These are phyloP conservation scores for Sandelia bainsii DNA, from an alignment of 2,797 vertebrate genomes.

Conservation along the genomic window DNA sequence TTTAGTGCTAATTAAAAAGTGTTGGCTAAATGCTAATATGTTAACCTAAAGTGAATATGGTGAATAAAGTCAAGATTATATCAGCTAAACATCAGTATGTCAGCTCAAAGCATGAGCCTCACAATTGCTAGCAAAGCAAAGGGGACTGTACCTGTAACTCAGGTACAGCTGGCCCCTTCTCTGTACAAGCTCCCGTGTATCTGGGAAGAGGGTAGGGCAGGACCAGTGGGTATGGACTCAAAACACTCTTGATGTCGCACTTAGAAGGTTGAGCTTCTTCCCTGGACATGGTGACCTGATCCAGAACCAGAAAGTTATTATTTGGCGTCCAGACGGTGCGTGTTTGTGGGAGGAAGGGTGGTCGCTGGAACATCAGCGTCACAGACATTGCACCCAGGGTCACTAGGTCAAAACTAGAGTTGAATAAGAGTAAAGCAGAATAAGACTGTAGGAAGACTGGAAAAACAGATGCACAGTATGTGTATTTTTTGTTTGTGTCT, in stretches of 20 bases:
- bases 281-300: conserved; percentile 93
- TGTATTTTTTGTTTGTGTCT: conserved; percentile 11
- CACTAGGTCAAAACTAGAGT: conserved; percentile 93
- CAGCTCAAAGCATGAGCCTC: neutral
- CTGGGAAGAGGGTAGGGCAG: conserved; percentile 93
- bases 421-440: neutral
- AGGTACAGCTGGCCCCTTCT: conserved; percentile 91
- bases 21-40: neutral
- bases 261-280: conserved; percentile 78
- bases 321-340: conserved; percentile 94
- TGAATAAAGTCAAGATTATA: neutral
- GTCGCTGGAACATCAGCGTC: conserved; percentile 93
- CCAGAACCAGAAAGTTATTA: conserved; percentile 94
- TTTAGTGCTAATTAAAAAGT: neutral
- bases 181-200: conserved; percentile 91
- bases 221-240: conserved; percentile 93
- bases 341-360: conserved; percentile 92
- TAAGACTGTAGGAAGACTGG: neutral
- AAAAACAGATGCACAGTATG: neutral
- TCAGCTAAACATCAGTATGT: neutral
- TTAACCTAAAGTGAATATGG: neutral
- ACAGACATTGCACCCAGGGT: conserved; percentile 93
- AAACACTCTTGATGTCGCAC: conserved; percentile 90
- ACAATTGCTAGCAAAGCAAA: neutral
- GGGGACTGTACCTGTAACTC: conserved; percentile 90